Evolutionary conservation across 2,113 vertebrate species (phyloP), one percentile per base, ranked within the genome.

Genomic region (Lophius piscatorius): DNA sequence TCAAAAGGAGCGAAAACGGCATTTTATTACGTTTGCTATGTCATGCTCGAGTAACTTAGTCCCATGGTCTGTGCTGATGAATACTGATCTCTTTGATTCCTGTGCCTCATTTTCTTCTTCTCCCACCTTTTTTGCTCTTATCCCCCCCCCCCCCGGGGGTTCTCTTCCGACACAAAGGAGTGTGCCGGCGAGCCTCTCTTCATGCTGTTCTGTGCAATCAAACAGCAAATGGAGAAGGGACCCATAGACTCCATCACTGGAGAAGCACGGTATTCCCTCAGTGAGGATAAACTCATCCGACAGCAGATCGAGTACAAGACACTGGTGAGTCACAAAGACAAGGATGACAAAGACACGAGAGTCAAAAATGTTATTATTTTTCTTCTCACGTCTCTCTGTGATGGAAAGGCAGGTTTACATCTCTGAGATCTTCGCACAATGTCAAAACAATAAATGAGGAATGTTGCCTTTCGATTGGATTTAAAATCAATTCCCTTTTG

Each of bases 291-390:
- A 64, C 92, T 98, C 84, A 98, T 98, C 82, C 91, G 95, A 33
- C 95, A 98, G 81, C 95, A 98, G 75, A 96, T 95, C n/a, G 95
- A 98, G 76, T 98, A 98, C 88, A 96, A 97, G 82, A 98, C 93
- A 0, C 86, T 97, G 92, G 95, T 96, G 86, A 95, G 93, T 87
- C 76, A 76, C 36, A 39, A 35, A 70, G 34, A 38, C 54, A 22
- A 55, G 17, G 9, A n/a, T 12, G 4, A 16, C 13, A 20, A 14
- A 20, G 6, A 33, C 20, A 50, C 33, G 44, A 28, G 26, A 48
- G 7, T 49, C 21, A 0, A 10, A 23, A 11, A 35, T 35, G 10
- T 35, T 2, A n/a, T 35, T 6, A 13, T 35, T 35, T 35, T 33
- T 20, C 26, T 31, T 31, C 11, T 10, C 29, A 7, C 9, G 11